Evolutionary conservation across 2,797 vertebrate species (phyloP).

Genomic region (Enteromius treurensis): DNA sequence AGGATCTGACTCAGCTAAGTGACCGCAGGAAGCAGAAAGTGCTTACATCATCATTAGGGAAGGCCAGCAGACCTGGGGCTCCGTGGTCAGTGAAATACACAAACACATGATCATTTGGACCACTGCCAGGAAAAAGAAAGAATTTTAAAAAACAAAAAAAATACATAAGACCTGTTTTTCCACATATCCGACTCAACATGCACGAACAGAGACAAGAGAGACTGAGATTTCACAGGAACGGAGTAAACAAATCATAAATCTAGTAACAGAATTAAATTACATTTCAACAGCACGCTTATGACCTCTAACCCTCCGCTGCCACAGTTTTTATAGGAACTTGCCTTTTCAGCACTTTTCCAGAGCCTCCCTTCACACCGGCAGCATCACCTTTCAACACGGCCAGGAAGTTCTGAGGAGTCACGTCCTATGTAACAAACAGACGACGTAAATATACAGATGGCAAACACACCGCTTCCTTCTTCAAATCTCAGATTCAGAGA

Average conservation of each 20-base stretch:
- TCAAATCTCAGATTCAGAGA: constrained; percentile 10
- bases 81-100: constrained; percentile 97
- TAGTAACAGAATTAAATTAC: neutral
- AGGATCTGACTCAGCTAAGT: neutral
- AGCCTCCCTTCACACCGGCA: constrained; percentile 83
- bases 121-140: constrained; percentile 76
- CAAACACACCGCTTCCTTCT: neutral
- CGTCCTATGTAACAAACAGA: constrained; percentile 74
- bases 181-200: neutral
- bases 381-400: constrained; percentile 88
- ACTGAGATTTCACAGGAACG: neutral
- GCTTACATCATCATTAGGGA: constrained; percentile 90
- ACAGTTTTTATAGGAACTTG: constrained; percentile 59
- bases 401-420: constrained; percentile 92
- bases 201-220: neutral
- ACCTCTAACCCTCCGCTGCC: neutral
- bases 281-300: neutral
- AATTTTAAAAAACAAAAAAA: neutral
- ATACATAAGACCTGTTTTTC: constrained; percentile 12
- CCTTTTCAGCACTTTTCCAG: constrained; percentile 94
- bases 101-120: constrained; percentile 92
- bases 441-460: neutral
- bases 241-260: neutral
- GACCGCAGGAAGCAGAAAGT: constrained; percentile 42
- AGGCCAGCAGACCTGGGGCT: constrained; percentile 88